These are phyloP conservation scores for Artemia franciscana DNA, from an alignment of 1,140 invertebrate genomes.

Conservation along the genomic window DNA sequence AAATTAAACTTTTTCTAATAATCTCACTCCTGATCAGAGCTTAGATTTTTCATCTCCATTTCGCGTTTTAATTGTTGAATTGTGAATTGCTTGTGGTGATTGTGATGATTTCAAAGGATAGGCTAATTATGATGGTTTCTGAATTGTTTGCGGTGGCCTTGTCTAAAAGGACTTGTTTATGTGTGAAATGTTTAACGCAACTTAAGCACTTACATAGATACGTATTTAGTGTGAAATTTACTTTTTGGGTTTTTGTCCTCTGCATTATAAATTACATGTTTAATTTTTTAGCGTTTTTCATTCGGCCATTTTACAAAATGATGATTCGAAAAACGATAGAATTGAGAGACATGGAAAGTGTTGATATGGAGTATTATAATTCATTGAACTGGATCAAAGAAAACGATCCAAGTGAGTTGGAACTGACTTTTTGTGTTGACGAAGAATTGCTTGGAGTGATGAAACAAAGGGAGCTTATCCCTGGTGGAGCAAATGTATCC, in stretches of 20 bases:
- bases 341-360: conserved; percentile 89
- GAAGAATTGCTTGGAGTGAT: conserved; percentile 90
- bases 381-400: conserved; percentile 90
- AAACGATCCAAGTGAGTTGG: conserved; percentile 83
- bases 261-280: no score
- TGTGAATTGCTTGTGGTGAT: no score
- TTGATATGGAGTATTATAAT: conserved; percentile 96
- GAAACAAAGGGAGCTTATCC: conserved; percentile 70
- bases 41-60: conserved; percentile 2
- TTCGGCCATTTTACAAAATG: conserved; percentile 99
- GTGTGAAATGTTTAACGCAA: no score
- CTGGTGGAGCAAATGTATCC: conserved; percentile 64
- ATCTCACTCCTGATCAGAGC: not conserved
- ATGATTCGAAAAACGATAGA: conserved; percentile 86
- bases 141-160: no score
- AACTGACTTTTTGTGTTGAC: conserved; percentile 83
- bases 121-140: no score
- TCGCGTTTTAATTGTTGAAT: no score
- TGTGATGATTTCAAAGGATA: no score
- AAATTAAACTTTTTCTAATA: no score
- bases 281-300: conserved; percentile 76
- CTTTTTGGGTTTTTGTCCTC: no score
- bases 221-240: no score
- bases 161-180: no score
- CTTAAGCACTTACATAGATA: no score